Conservation (phyloP, 2,888 invertebrate species). For the Meta bourneti region DNA sequence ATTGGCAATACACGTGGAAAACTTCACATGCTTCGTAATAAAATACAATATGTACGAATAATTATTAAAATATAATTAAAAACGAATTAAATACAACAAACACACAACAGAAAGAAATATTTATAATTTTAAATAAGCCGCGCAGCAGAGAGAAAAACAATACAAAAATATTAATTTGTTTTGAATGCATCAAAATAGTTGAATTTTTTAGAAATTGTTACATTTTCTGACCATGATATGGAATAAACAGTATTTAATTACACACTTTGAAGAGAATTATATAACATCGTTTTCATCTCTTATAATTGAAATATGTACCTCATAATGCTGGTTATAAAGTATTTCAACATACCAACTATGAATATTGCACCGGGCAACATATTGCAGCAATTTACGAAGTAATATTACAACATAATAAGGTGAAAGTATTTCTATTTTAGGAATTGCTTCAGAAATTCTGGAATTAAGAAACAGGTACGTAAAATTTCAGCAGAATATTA, state of each 20-base stretch:
- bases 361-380: constrained; percentile 61
- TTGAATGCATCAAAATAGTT: neutral
- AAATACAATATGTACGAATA: constrained; percentile 26
- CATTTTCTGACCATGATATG: neutral
- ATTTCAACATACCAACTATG: neutral
- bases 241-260: too few relatives aligned
- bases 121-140: constrained; percentile 43
- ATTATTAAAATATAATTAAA: constrained; percentile 36
- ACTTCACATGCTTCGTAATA: constrained; percentile 15
- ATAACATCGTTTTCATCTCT: neutral
- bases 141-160: constrained; percentile 53
- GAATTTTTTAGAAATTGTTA: neutral
- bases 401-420: neutral
- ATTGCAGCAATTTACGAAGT: neutral
- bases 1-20: constrained; percentile 59
- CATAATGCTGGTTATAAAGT: neutral
- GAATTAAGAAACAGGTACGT: too few relatives aligned
- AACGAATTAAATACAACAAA: constrained; percentile 54
- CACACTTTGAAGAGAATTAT: neutral
- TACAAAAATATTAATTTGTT: neutral
- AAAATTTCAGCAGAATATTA: too few relatives aligned
- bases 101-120: constrained; percentile 22
- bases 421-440: neutral
- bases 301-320: neutral
- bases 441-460: too few relatives aligned